Conservation (phyloP, 2,113 vertebrate species). For the Tauraco erythrolophus region DNA sequence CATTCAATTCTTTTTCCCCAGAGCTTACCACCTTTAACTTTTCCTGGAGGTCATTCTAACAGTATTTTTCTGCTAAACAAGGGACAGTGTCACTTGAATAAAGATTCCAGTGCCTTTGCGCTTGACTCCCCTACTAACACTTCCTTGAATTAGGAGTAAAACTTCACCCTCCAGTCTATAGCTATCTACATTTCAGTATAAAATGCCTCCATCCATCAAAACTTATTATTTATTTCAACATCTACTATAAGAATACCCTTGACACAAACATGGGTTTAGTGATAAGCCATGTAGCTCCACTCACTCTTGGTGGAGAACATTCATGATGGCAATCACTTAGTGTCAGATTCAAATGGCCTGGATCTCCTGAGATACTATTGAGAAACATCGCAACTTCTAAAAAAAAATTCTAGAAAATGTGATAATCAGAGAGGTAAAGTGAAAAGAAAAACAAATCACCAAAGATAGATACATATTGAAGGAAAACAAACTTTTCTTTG, state of each 20-base stretch:
- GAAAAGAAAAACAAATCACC: neutral
- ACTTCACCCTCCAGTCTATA: neutral
- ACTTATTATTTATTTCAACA: neutral
- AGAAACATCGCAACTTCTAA: neutral
- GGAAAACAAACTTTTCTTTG: neutral
- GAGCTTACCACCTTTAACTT: neutral
- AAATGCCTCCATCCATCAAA: neutral
- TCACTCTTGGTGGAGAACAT: neutral
- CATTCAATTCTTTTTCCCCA: neutral
- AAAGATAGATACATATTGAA: neutral
- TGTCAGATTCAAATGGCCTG: neutral
- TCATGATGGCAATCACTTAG: accelerated
- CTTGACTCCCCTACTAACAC: neutral
- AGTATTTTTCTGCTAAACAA: neutral
- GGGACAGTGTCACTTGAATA: neutral
- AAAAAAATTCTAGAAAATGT: neutral
- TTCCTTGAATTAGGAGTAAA: neutral
- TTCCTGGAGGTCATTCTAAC: neutral
- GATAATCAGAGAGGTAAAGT: neutral
- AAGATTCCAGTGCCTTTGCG: neutral
- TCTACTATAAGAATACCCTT: neutral
- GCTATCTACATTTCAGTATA: neutral
- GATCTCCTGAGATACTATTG: neutral
- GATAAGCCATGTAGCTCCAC: neutral
- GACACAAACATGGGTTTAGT: neutral